These are phyloP conservation scores for Xenopus borealis DNA, from an alignment of 2,113 vertebrate genomes.

Conservation along the genomic window DNA sequence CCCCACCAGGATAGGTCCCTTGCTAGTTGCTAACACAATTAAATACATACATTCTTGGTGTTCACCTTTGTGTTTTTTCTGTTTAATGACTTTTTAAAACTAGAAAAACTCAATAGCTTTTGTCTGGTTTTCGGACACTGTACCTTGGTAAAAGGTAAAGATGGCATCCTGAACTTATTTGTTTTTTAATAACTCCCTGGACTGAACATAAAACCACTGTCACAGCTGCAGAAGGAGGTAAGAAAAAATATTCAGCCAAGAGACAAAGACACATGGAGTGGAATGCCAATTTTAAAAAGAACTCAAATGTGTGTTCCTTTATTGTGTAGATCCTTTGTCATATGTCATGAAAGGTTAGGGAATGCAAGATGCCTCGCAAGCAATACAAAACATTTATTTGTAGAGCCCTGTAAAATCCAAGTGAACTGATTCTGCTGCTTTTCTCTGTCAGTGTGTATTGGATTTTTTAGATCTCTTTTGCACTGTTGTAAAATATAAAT, in stretches of 20 bases:
- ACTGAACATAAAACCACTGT: not conserved
- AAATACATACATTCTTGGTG: no score
- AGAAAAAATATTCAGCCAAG: not conserved
- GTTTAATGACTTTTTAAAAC: no score
- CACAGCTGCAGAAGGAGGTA: slow-evolving; percentile 22
- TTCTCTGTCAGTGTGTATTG: slow-evolving; percentile 8
- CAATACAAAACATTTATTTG: slow-evolving; percentile 28
- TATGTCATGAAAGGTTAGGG: slow-evolving; percentile 18
- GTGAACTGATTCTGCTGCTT: not conserved
- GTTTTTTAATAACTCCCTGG: no score
- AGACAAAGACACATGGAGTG: slow-evolving; percentile 17
- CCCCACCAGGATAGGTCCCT: no score
- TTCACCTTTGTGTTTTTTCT: no score
- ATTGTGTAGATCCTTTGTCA: slow-evolving; percentile 25
- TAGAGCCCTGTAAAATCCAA: slow-evolving; percentile 11
- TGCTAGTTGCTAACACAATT: no score
- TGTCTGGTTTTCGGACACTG: no score
- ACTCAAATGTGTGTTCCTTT: slow-evolving; percentile 20
- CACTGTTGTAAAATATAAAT: not conserved
- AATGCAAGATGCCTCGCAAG: slow-evolving; percentile 15
- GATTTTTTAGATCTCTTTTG: not conserved
- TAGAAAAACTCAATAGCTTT: no score
- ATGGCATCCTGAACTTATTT: no score
- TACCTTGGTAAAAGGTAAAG: no score
- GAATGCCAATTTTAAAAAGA: slow-evolving; percentile 27